These are phyloP conservation scores for Sinodicranocentrus sp. DNA, from an alignment of 2,888 invertebrate species.

Conservation along the genomic window DNA sequence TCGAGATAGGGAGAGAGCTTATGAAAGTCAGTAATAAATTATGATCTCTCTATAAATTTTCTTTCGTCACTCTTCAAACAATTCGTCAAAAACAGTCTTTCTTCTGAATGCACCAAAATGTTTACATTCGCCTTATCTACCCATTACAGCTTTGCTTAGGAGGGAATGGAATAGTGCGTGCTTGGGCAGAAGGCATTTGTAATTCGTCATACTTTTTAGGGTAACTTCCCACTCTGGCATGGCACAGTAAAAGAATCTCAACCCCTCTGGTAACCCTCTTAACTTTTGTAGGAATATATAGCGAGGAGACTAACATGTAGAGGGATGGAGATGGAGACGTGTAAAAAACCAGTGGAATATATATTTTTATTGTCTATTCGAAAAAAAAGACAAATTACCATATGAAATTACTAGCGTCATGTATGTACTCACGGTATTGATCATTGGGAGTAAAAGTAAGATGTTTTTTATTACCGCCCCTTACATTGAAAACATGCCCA, in stretches of 20 bases:
- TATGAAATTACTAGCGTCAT: slow-evolving; percentile 51
- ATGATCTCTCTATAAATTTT: slow-evolving; percentile 58
- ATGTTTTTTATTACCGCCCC: slow-evolving; percentile 28
- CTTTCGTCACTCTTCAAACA: slow-evolving; percentile 59
- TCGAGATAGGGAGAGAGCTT: background rate
- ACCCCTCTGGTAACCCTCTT: slow-evolving; percentile 11
- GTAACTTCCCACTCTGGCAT: background rate
- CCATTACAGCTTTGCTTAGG: slow-evolving; percentile 22
- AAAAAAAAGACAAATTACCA: slow-evolving; percentile 54
- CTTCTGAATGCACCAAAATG: slow-evolving; percentile 3
- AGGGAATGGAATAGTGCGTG: background rate
- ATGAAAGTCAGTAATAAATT: slow-evolving; percentile 35
- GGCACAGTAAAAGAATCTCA: background rate
- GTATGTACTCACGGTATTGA: slow-evolving; percentile 1
- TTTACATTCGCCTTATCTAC: slow-evolving; percentile 39
- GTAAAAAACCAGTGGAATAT: too few relatives aligned
- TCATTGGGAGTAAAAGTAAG: background rate
- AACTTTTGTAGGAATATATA: background rate
- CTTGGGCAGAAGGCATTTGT: slow-evolving; percentile 7
- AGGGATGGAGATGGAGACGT: too few relatives aligned
- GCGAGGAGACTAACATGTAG: background rate
- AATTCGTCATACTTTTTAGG: slow-evolving; percentile 30
- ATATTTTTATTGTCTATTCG: too few relatives aligned
- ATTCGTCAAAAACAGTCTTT: slow-evolving; percentile 29
- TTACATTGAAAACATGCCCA: background rate